Base-by-base conservation (phyloP, 1,140 invertebrate genomes). In the Leptinotarsa undecemlineata region DNA sequence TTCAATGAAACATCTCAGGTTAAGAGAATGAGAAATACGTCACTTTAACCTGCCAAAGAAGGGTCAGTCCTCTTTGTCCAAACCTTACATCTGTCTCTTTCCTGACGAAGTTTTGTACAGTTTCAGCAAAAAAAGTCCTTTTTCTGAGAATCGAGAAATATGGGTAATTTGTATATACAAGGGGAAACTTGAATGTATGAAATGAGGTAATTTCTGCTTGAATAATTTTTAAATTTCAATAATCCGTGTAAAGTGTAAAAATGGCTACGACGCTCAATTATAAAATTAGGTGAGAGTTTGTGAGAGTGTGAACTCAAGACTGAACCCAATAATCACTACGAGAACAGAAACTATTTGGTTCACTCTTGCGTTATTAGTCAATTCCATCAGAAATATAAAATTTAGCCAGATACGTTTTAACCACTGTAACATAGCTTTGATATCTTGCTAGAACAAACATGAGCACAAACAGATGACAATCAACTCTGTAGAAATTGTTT, bases 191-290 rank as follows among this genome's bases (percentile, higher is more conserved):
- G 1, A 42, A 42, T 11, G 8, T 42, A 42, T 42, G 33, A 42
- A 11, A 42, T 42, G 8, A 42, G 33, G 33, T 11, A 42, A 42
- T 42, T 42, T 42, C 8, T 6, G 33, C 33, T 42, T 11, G 33
- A 42, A 11, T 3, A 42, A 42, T 42, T 42, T 42, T 42, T 6
- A 42, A 42, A 42, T 11, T 42, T 42, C 8, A 11, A 11, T 42
- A 11, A 42, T 42, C 1, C 8, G 8, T 42, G 8, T 42, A 23
- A 17, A 67, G 42, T 67, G 67, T 71, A 72, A 75, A 57, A 67
- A 73, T 60, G 66, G 74, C 74, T 76, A 76, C 74, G 74, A 72
- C 70, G 74, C 74, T 76, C 74, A 76, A 76, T 76, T 76, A 76
- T 76, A 67, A 72, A 76, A 71, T 72, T 75, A 72, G 71, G 74